Conservation (phyloP, 1,140 invertebrate species). For the Metaphire vulgaris region DNA sequence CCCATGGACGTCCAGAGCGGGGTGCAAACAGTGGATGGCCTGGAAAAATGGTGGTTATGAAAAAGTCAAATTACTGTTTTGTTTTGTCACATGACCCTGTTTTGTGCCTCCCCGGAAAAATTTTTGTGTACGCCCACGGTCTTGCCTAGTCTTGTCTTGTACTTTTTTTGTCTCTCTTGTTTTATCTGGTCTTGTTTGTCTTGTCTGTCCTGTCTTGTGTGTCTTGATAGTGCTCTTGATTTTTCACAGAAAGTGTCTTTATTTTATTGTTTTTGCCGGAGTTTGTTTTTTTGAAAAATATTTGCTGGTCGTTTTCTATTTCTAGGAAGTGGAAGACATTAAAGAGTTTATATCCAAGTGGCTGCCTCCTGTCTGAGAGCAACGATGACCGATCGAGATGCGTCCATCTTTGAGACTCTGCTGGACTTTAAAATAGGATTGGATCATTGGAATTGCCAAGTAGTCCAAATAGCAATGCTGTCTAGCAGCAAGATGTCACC, state of each 20-base stretch:
- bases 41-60: no score
- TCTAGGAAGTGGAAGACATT: conserved; percentile 55
- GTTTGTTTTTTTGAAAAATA: background rate
- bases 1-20: no score
- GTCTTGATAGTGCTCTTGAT: conserved; percentile 23
- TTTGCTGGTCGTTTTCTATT: conserved; percentile 23
- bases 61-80: no score
- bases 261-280: background rate
- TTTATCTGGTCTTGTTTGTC: background rate
- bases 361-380: conserved; percentile 22
- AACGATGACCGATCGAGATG: background rate
- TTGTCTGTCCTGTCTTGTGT: background rate
- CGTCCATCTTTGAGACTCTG: background rate
- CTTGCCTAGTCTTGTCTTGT: background rate
- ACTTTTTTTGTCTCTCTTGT: background rate
- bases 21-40: no score
- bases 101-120: no score
- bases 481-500: no score
- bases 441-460: background rate
- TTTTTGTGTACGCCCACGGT: background rate
- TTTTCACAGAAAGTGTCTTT: background rate
- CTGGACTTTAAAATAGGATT: background rate
- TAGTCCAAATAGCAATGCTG: background rate
- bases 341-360: conserved; percentile 49
- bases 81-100: no score